Percentiles rank a stretch among this genome's conserved stretches.
phyloP scores from a whole-genome alignment of 2,888 invertebrate species.

The Latrodectus hesperus region DNA sequence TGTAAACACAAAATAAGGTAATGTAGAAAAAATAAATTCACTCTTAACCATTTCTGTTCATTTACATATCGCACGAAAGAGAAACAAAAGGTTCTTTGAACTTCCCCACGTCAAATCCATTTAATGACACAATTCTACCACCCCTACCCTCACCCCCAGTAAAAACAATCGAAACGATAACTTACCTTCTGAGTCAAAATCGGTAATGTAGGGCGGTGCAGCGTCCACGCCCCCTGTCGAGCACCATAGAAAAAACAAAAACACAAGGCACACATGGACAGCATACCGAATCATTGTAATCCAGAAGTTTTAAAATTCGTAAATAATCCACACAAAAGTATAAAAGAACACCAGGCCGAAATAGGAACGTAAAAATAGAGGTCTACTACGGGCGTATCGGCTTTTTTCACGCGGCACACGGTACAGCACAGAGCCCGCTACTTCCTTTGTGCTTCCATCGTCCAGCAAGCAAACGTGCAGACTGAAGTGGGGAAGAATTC shows the following conservation, averaged over 20 bases:
- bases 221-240: conserved; percentile 61
- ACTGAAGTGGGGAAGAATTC: conserved; percentile 51
- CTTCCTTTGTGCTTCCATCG: conserved; percentile 18
- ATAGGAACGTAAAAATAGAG: background rate
- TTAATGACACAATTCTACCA: background rate
- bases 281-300: background rate
- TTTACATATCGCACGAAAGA: too few species aligned
- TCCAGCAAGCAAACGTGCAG: conserved; percentile 43
- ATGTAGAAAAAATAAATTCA: too few species aligned
- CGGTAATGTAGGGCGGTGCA: conserved; percentile 41
- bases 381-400: background rate
- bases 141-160: background rate
- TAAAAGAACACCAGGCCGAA: background rate
- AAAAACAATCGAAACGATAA: conserved; percentile 16
- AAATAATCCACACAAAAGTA: background rate
- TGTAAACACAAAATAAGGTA: too few species aligned
- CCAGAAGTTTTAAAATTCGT: background rate
- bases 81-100: too few species aligned
- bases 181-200: conserved; percentile 54
- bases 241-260: conserved; percentile 20
- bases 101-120: background rate
- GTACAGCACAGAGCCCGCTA: background rate
- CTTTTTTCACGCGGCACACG: conserved; percentile 2
- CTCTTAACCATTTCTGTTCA: too few species aligned
- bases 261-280: conserved; percentile 31